phyloP scores from a whole-genome alignment of 2,113 vertebrate species.

The Nothoprocta pentlandii region DNA sequence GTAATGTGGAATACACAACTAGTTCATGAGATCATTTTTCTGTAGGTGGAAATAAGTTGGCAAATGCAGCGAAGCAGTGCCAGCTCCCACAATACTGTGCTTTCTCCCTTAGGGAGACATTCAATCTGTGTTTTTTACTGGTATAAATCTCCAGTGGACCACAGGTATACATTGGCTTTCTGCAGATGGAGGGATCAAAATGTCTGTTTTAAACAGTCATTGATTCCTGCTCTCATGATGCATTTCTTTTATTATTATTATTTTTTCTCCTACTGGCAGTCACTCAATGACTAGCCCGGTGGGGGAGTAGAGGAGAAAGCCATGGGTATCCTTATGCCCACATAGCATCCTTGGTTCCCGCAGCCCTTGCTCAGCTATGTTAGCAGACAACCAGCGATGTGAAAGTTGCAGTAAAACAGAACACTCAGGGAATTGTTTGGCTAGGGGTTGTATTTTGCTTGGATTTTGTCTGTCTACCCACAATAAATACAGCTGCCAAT shows the following conservation, averaged over 20 bases:
- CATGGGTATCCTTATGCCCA: neutral
- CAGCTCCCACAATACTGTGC: neutral
- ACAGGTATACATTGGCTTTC: neutral
- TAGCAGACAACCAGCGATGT: neutral
- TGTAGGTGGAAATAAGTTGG: neutral
- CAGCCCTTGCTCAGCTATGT: neutral
- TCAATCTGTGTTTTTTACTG: neutral
- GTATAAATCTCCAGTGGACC: neutral
- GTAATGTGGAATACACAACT: neutral
- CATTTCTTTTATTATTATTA: neutral
- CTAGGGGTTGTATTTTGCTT: neutral
- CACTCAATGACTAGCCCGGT: neutral
- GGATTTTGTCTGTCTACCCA: neutral
- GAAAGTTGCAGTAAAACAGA: neutral
- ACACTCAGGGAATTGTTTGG: neutral
- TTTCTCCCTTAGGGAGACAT: neutral
- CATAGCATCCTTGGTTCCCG: neutral
- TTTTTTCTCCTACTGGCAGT: neutral
- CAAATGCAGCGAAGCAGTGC: constrained; percentile 14
- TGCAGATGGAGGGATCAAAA: neutral
- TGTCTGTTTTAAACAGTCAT: neutral
- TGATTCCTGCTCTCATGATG: neutral
- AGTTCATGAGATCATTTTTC: neutral
- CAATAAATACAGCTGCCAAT: neutral
- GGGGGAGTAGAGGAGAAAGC: neutral